Evolutionary conservation across 53 echinoderm and acorn worm genomes (phyloP), one percentile per base, ranked within the genome.

Genomic region (Paracentrotus lividus): DNA sequence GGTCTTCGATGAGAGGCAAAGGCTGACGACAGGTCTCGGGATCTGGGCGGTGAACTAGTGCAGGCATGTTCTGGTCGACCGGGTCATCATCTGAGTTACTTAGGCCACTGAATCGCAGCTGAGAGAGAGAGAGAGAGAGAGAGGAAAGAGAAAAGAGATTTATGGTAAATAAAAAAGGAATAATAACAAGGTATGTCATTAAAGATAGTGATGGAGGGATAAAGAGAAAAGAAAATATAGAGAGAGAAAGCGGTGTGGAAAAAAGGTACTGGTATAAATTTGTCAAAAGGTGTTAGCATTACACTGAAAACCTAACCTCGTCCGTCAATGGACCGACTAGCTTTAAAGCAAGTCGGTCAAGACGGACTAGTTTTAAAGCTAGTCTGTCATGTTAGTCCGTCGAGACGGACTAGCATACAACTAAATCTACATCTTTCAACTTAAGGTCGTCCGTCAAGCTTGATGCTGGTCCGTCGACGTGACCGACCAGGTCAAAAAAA

Each of bases 1-100:
- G 59, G 13, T 58, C 59, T 58, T 58, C 59, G 59, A 58, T 58
- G 59, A 58, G 59, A 21, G 59, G 59, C 59, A 21, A 21, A 58
- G 59, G 59, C 21, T 58, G 59, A 58, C 59, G 59, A 58, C 59
- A 58, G 59, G 59, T 58, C 59, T 58, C 59, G 21, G 59, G 59
- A 58, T 58, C 59, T 58, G 59, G 59, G 59, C 59, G 59, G 59
- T 58, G 59, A 58, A 58, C 59, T 58, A 58, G 59, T 58, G 59
- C 59, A 58, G 59, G 59, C 13, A 58, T 58, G 59, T 13, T 58
- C 59, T 58, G 59, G 59, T 58, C 59, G 59, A 58, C 59, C 21
- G 59, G 59, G 59, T 58, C 59, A 58, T 58, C 59, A 58, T 58
- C 59, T 58, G 59, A 58, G 59, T 58, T 21, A 58, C 59, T 58